These are phyloP conservation scores for Acrocephalus scirpaceus DNA, from an alignment of 2,797 vertebrate genomes.

Conservation along the genomic window DNA sequence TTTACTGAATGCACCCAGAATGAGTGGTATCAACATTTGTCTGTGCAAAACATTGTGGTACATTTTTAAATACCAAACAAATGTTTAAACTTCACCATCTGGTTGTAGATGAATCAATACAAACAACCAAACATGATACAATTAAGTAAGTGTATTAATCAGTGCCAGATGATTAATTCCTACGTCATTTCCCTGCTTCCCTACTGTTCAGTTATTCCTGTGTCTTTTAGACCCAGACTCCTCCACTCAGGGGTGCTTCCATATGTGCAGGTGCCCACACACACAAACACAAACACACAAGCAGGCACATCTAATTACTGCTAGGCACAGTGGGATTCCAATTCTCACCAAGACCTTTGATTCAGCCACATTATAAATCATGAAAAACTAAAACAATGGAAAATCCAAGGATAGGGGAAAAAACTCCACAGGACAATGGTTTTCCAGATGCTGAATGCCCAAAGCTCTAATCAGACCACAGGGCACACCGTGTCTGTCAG, in stretches of 20 bases:
- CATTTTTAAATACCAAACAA: slow-evolving; percentile 62
- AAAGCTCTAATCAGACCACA: neutral
- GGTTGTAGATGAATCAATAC: slow-evolving; percentile 60
- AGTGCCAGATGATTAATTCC: slow-evolving; percentile 45
- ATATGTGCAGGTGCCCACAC: neutral
- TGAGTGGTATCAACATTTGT: slow-evolving; percentile 17
- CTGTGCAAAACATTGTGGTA: slow-evolving; percentile 57
- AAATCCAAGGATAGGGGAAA: neutral
- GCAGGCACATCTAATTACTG: neutral
- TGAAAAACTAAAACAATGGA: slow-evolving; percentile 12
- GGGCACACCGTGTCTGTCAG: neutral
- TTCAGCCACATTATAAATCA: slow-evolving; percentile 1
- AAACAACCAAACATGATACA: slow-evolving; percentile 64
- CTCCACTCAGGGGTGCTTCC: neutral
- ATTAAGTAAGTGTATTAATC: slow-evolving; percentile 51
- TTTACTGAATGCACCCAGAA: slow-evolving; percentile 23
- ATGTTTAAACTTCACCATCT: slow-evolving; percentile 71
- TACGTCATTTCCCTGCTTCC: neutral
- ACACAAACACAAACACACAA: neutral
- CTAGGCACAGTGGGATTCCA: neutral
- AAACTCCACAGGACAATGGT: accelerated
- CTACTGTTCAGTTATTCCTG: neutral
- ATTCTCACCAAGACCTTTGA: neutral
- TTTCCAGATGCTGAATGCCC: neutral
- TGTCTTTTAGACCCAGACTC: neutral